Conservation (phyloP, 2,113 vertebrate species). For the Gallinago jamesoni region DNA sequence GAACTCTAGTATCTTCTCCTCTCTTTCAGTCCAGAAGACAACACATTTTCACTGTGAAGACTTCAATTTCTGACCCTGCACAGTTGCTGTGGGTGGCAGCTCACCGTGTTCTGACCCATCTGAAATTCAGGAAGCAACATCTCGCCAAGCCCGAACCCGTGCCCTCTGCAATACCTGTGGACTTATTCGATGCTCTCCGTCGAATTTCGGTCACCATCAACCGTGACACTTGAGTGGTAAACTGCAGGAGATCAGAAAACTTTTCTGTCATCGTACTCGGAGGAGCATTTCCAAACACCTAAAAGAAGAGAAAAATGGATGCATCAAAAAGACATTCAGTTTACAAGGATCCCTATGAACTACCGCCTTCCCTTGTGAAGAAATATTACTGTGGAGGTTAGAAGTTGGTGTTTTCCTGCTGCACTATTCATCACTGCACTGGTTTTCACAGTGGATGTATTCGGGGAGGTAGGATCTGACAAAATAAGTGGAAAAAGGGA, state of each 20-base stretch:
- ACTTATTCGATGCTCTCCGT: slow-evolving; percentile 95
- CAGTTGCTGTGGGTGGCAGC: background rate
- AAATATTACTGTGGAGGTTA: background rate
- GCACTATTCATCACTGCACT: background rate
- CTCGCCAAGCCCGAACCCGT: background rate
- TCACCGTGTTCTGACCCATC: background rate
- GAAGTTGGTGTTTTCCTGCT: background rate
- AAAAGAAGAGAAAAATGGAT: background rate
- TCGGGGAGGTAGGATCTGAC: background rate
- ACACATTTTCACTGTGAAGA: fast-evolving
- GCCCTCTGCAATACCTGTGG: slow-evolving; percentile 83
- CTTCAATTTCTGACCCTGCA: background rate
- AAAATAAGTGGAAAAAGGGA: background rate
- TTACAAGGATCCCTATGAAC: background rate
- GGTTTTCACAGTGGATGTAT: background rate
- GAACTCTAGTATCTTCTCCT: background rate
- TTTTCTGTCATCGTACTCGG: slow-evolving; percentile 97
- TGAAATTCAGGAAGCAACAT: background rate
- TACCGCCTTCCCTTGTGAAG: background rate
- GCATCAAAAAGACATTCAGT: background rate
- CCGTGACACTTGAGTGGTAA: slow-evolving; percentile 97
- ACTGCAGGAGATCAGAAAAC: slow-evolving; percentile 97
- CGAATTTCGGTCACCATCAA: slow-evolving; percentile 99
- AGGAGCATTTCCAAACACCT: slow-evolving; percentile 97
- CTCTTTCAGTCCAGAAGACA: background rate